Evolutionary conservation across 2,888 invertebrate species (phyloP), one percentile per base, ranked within the genome.

Genomic region (Eucriotettix oculatus): DNA sequence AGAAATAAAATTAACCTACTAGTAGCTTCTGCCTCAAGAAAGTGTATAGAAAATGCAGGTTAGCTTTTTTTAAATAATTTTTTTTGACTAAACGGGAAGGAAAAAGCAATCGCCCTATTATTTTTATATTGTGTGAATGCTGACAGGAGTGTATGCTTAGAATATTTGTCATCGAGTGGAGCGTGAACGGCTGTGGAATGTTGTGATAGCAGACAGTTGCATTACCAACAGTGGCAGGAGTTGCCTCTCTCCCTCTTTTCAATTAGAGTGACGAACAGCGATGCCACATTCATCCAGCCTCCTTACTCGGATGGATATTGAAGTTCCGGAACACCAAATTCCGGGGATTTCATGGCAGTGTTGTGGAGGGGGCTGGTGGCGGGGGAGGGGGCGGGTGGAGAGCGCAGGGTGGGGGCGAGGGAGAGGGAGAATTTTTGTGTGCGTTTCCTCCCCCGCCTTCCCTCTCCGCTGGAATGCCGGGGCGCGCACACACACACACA

Each of bases 271-370:
- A 61, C 61, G 61, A 61, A 61, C 57, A 55, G 55, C 55, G 40
- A 52, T 14, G n/a, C 52, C 42, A 57, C 57, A 59, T 61, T 48
- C 61, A 59, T 59, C 57, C 59, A 29, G 55, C 41, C 55, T 59
- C 59, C 59, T 59, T 59, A 43, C 48, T n/a, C 16, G 56, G 56
- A 56, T 61, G 58, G 58, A 60, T 61, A 61, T 61, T 61, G 59
- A 59, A 61, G 59, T 61, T 59, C 61, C 61, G 61, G 61, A 61
- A 61, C 61, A 61, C 59, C 59, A 57, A 59, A 61, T 61, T 61
- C 61, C 61, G 52, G 61, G 57, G 61, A 59, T 59, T 61, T 61
- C 53, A 54, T 55, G 59, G 59, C 14, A 41, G 52, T 48, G 57
- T 57, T 29, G 14, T 52, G 57, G 43, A 42, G 44, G 44, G 44